Evolutionary conservation across 1,140 invertebrate genomes (phyloP).

Genomic region (Lordiphosa clarofinis): DNA sequence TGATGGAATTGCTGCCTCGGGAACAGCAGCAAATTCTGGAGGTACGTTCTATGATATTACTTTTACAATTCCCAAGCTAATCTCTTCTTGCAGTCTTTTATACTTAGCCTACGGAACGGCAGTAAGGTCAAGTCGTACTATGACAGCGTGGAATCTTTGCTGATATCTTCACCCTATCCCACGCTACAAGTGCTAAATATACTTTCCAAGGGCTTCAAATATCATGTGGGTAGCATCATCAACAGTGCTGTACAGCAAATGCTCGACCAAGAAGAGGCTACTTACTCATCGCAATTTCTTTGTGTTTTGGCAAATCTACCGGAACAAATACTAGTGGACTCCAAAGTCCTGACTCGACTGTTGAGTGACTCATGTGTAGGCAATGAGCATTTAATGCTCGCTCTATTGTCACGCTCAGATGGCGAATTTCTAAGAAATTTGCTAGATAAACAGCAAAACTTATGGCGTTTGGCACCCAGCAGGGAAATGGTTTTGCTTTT

Average conservation of each 20-base stretch:
- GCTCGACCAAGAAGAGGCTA: conserved; percentile 41
- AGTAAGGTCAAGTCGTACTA: conserved; percentile 13
- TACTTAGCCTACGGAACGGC: conserved; percentile 34
- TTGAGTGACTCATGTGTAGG: conserved; percentile 3
- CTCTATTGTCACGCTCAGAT: conserved; percentile 43
- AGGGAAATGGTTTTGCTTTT: conserved; percentile 52
- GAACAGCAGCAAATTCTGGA: conserved; percentile 14
- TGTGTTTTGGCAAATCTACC: conserved; percentile 63
- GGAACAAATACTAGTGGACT: conserved; percentile 29
- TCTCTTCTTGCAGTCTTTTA: conserved; percentile 26
- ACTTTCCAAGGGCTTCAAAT: conserved; percentile 30
- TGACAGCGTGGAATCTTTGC: conserved; percentile 20
- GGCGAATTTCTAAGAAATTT: conserved; percentile 30
- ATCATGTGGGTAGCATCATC: conserved; percentile 47
- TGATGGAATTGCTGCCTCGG: too few relatives aligned
- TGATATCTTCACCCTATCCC: conserved; percentile 42
- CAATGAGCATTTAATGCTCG: conserved; percentile 38
- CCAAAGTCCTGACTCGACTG: conserved; percentile 24
- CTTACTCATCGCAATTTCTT: conserved; percentile 30
- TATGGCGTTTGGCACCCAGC: conserved; percentile 10
- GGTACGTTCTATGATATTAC: too few relatives aligned
- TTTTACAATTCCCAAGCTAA: too few relatives aligned
- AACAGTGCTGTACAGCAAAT: conserved; percentile 28
- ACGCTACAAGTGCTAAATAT: conserved; percentile 41
- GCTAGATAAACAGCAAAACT: conserved; percentile 13